A percentile compares a stretch with the other conserved stretches of the same genome.
Evolutionary conservation across 1,140 invertebrate species (phyloP).

Genomic region (Coptotermes formosanus): DNA sequence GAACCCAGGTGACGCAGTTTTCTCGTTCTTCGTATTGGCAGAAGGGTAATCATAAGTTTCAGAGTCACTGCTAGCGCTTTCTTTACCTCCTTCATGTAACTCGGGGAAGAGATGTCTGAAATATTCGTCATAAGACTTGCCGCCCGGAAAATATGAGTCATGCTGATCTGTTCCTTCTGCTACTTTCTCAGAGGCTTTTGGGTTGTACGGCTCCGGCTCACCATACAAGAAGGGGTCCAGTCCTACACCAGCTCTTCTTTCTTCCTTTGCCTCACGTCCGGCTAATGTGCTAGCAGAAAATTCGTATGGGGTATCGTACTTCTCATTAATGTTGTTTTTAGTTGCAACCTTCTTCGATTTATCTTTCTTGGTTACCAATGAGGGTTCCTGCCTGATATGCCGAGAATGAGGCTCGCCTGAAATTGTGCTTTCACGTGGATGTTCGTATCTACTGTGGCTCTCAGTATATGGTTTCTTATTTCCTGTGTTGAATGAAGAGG

Average conservation of each 20-base stretch:
- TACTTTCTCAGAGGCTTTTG: constrained; percentile 22
- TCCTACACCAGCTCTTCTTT: constrained; percentile 3
- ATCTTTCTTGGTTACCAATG: background rate
- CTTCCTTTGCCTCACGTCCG: background rate
- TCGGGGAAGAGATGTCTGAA: constrained; percentile 48
- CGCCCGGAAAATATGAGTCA: constrained; percentile 34
- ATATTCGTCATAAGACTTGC: constrained; percentile 45
- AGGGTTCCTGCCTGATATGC: background rate
- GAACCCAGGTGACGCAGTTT: background rate
- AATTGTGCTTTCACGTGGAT: background rate
- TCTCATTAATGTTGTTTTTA: background rate
- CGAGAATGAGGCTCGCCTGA: background rate
- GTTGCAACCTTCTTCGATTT: background rate
- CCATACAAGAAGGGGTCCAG: constrained; percentile 23
- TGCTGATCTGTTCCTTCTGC: constrained; percentile 11
- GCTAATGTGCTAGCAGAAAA: background rate
- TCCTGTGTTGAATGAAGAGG: constrained; percentile 38
- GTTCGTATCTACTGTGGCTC: background rate
- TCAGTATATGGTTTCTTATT: background rate
- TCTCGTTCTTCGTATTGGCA: background rate
- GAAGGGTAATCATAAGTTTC: constrained; percentile 19
- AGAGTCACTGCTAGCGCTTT: constrained; percentile 23
- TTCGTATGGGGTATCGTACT: background rate
- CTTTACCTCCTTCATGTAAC: constrained; percentile 33
- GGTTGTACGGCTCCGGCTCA: constrained; percentile 1